Conservation (phyloP, 1,140 invertebrate species). For the Atopsyche davidsoni region DNA sequence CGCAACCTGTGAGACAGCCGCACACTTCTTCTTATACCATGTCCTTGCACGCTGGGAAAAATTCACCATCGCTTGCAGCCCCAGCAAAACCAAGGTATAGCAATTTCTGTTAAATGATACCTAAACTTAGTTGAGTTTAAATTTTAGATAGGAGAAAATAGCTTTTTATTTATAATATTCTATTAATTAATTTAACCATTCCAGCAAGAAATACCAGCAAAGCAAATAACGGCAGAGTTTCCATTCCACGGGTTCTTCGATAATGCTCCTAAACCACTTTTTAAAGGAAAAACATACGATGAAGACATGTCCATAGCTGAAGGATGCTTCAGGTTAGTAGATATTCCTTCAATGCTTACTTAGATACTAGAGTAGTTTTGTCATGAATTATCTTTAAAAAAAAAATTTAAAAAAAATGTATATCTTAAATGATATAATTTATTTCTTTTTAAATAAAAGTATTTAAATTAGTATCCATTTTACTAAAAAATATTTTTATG, state of each 20-base stretch:
- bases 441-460: no score
- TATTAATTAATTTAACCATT: no score
- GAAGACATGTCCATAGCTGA: constrained; percentile 89
- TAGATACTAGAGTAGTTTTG: not conserved
- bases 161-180: constrained; percentile 3
- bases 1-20: constrained; percentile 98
- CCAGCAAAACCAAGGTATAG: constrained; percentile 22
- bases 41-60: constrained; percentile 88
- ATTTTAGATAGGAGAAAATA: not conserved
- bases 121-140: no score
- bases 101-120: no score
- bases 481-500: no score
- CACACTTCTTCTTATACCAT: constrained; percentile 83
- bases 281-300: constrained; percentile 70
- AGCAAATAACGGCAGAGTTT: constrained; percentile 60
- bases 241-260: constrained; percentile 90
- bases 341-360: not conserved
- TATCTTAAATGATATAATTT: not conserved
- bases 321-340: constrained; percentile 76
- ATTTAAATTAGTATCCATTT: no score
- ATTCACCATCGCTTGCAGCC: constrained; percentile 53
- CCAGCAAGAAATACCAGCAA: constrained; percentile 21
- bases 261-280: constrained; percentile 89
- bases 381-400: no score
- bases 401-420: not conserved